Base-by-base conservation (phyloP, 2,797 vertebrate species). In the Alcedo quadribrachys region DNA sequence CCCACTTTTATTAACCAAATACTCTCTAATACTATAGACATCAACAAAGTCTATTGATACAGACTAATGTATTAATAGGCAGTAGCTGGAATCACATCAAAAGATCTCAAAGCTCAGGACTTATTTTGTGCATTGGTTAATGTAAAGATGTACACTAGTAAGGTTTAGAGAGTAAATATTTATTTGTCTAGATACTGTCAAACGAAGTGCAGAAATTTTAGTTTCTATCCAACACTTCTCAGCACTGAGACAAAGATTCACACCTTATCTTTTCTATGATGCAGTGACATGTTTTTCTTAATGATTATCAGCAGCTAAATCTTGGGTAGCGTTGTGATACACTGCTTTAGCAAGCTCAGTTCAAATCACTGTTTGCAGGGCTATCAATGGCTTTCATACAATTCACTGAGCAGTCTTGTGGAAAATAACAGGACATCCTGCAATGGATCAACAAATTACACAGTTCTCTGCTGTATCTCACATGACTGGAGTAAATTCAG, bases 361-460 rank as follows among this genome's bases (percentile, higher is more conserved):
- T 53, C 40, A 91, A 87, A 78, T 51, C 24, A 48, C 27, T 68
- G 20, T 57, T 84, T 32, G 73, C 16, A 30, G 21, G 42, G 69
- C 18, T 78, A 78, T 53, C 14, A 30, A 53, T 0, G 0, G 11
- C 43, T 78, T 83, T 69, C 68, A 73, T 24, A 54, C 9, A 91
- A 69, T 32, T 51, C n/a, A 62, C 25, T 6, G 42, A 79, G n/a
- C 28, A 92, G 48, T 32, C 43, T 32, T 6, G 3, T 40, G 53
- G 70, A 79, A 93, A 95, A 84, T 42, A 81, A 42, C 67, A 87
- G 74, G 80, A 70, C 24, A 54, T 46, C 45, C 42, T 84, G 71
- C 63, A 91, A 55, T 1, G 42, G 77, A 42, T 70, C 74, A 91
- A 75, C 45, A 46, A 83, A 65, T 79, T 12, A 65, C 46, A 75